Percentiles rank a stretch among this genome's conserved stretches.
Evolutionary conservation across 2,113 vertebrate species (phyloP).

Genomic region (Coturnix japonica): DNA sequence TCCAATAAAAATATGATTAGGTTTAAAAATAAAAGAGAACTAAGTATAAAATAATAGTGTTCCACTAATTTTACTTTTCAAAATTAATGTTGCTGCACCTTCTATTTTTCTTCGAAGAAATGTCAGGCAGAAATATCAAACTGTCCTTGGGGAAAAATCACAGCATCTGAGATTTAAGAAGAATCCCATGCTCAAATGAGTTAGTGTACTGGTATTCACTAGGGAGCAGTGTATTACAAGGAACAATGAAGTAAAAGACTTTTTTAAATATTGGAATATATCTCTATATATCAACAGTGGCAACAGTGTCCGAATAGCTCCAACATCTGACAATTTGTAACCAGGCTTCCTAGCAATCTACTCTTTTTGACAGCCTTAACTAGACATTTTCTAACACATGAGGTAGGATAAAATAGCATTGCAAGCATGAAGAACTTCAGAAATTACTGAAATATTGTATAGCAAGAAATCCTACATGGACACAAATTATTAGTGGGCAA

Average conservation of each 20-base stretch:
- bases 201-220: constrained; percentile 59
- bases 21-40: constrained; percentile 74
- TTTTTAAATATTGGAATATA: constrained; percentile 58
- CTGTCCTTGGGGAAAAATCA: constrained; percentile 72
- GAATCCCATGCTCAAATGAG: constrained; percentile 66
- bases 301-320: constrained; percentile 55
- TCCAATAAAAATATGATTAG: constrained; percentile 73
- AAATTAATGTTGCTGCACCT: constrained; percentile 74
- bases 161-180: constrained; percentile 71
- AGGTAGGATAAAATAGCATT: constrained; percentile 42
- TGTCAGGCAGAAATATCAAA: constrained; percentile 76
- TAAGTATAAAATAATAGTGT: constrained; percentile 78
- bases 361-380: constrained; percentile 55
- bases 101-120: constrained; percentile 76
- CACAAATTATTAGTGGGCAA: constrained; percentile 50
- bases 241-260: constrained; percentile 54
- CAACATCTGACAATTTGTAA: constrained; percentile 56
- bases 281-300: constrained; percentile 52
- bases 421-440: constrained; percentile 57
- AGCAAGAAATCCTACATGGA: constrained; percentile 20
- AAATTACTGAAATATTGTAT: constrained; percentile 55
- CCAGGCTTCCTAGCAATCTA: constrained; percentile 27
- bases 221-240: constrained; percentile 55
- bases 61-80: constrained; percentile 73
- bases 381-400: constrained; percentile 51